Evolutionary conservation across 2,888 invertebrate genomes (phyloP).

Genomic region (Bellardia bayeri): DNA sequence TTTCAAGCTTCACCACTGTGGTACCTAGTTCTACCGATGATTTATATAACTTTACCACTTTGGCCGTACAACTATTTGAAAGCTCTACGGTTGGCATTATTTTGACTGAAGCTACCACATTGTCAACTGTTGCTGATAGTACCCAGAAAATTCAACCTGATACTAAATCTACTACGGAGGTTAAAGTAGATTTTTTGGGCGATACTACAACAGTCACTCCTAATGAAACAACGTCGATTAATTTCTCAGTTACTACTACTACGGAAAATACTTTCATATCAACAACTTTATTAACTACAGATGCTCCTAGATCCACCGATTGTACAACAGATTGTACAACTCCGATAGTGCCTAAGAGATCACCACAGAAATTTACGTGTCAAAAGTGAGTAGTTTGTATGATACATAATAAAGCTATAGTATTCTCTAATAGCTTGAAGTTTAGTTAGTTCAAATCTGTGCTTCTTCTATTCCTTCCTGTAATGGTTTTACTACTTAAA

Average conservation of each 20-base stretch:
- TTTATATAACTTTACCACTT: slow-evolving; percentile 48
- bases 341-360: slow-evolving; percentile 28
- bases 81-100: slow-evolving; percentile 1
- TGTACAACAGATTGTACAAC: slow-evolving; percentile 15
- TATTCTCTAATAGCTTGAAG: too few species aligned
- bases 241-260: background rate
- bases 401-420: background rate
- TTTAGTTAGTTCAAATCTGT: too few species aligned
- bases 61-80: slow-evolving; percentile 33
- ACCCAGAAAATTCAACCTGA: background rate
- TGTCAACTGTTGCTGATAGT: background rate
- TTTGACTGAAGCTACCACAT: slow-evolving; percentile 14
- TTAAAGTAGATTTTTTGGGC: slow-evolving; percentile 16
- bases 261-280: background rate
- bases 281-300: slow-evolving; percentile 47
- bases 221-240: background rate
- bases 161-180: slow-evolving; percentile 18
- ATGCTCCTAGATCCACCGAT: background rate
- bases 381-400: slow-evolving; percentile 76
- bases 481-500: background rate
- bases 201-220: slow-evolving; percentile 19
- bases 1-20: slow-evolving; percentile 34
- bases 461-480: background rate
- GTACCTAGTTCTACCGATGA: slow-evolving; percentile 24
- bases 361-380: slow-evolving; percentile 79